A percentile compares a stretch with the other conserved stretches of the same genome.
phyloP scores from a whole-genome alignment of 1,140 invertebrate genomes.

The Forficula auricularia region DNA sequence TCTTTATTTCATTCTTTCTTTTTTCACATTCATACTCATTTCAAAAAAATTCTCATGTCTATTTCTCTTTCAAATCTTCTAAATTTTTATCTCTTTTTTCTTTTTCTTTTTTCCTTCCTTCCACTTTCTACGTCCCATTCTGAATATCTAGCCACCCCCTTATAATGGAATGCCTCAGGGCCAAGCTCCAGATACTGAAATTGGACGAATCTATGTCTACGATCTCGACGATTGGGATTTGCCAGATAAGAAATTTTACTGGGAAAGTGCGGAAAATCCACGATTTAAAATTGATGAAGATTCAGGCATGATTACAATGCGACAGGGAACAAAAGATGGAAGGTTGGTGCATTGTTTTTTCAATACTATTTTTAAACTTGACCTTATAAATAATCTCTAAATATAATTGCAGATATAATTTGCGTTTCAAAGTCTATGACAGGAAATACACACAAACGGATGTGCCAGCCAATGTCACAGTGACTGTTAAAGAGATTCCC shows the following conservation, averaged over 20 bases:
- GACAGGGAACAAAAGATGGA: constrained; percentile 72
- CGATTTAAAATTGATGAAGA: constrained; percentile 76
- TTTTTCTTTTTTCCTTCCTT: background rate
- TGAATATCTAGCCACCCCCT: background rate
- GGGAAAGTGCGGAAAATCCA: constrained; percentile 64
- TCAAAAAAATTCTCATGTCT: background rate
- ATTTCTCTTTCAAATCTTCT: background rate
- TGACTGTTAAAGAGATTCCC: constrained; percentile 81
- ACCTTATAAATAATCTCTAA: background rate
- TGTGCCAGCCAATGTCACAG: constrained; percentile 80
- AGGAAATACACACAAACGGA: constrained; percentile 82
- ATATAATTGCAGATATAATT: constrained; percentile 31
- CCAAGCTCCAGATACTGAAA: constrained; percentile 76
- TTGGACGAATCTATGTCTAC: constrained; percentile 88
- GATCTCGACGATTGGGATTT: constrained; percentile 96
- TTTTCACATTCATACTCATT: constrained; percentile 3
- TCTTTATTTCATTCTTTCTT: background rate
- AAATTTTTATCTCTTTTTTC: background rate
- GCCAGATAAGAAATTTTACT: constrained; percentile 91
- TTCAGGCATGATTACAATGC: constrained; percentile 89
- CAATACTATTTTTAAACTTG: background rate
- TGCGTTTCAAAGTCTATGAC: constrained; percentile 85
- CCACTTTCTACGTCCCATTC: no score
- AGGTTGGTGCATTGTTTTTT: constrained; percentile 31
- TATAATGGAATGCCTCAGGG: constrained; percentile 35